Conservation (phyloP, 2,113 vertebrate species). For the Lepisosteus oculatus region DNA sequence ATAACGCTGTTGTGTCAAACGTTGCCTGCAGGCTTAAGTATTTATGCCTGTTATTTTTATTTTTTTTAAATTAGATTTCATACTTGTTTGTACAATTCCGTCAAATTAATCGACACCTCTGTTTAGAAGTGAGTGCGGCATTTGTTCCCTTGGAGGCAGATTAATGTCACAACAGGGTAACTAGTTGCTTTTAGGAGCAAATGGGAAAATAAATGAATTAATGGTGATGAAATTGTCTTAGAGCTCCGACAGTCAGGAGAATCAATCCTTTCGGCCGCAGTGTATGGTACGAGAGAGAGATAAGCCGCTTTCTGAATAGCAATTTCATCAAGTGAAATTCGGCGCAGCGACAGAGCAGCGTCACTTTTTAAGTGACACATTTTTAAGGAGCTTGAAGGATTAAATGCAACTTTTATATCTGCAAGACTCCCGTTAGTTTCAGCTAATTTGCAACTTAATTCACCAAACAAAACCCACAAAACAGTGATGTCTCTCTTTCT, state of each 20-base stretch:
- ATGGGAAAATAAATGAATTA: slow-evolving; percentile 67
- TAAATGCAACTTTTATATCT: slow-evolving; percentile 3
- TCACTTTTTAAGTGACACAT: slow-evolving; percentile 36
- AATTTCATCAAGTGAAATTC: slow-evolving; percentile 71
- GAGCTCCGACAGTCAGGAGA: slow-evolving; percentile 38
- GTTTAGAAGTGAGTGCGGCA: slow-evolving; percentile 15
- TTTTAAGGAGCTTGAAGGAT: slow-evolving; percentile 51
- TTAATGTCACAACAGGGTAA: slow-evolving; percentile 49
- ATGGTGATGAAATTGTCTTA: slow-evolving; percentile 60
- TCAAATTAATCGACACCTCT: slow-evolving; percentile 3
- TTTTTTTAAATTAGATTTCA: background rate
- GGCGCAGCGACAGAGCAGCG: slow-evolving; percentile 35
- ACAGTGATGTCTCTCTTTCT: too few species aligned
- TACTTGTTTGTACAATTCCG: background rate
- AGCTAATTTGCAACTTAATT: too few species aligned
- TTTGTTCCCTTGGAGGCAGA: slow-evolving; percentile 16
- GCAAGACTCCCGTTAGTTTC: too few species aligned
- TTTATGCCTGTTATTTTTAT: background rate
- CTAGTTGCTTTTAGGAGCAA: slow-evolving; percentile 56
- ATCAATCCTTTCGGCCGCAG: slow-evolving; percentile 15
- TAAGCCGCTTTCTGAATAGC: slow-evolving; percentile 67
- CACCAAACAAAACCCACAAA: too few species aligned
- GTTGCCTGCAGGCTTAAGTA: too few species aligned
- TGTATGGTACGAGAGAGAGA: background rate
- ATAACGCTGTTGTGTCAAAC: too few species aligned